Evolutionary conservation across 2,888 invertebrate species (phyloP).

Genomic region (Watsonalla binaria): DNA sequence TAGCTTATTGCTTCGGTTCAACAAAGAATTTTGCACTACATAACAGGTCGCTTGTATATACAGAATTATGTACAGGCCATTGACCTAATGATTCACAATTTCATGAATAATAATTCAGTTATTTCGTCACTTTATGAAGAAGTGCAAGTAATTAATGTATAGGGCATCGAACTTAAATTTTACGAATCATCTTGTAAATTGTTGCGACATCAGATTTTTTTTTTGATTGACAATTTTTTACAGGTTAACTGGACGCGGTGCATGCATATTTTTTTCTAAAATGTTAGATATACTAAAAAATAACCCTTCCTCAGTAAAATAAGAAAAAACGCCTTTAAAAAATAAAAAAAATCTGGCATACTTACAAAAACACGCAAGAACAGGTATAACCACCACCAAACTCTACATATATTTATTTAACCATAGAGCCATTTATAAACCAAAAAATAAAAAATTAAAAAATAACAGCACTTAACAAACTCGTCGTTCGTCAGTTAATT

Average conservation of each 20-base stretch:
- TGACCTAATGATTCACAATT: background rate
- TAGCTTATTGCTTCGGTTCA: too few relatives aligned
- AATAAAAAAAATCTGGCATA: too few relatives aligned
- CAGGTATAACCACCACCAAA: background rate
- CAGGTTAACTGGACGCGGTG: too few relatives aligned
- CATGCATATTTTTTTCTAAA: too few relatives aligned
- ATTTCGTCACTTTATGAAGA: background rate
- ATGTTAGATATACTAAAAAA: too few relatives aligned
- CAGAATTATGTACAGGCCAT: background rate
- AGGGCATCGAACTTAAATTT: background rate
- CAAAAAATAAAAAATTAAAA: conserved; percentile 6
- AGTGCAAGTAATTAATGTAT: background rate
- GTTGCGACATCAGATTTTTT: too few relatives aligned
- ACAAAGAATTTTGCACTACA: background rate
- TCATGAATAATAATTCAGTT: background rate
- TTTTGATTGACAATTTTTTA: too few relatives aligned
- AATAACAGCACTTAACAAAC: conserved; percentile 12
- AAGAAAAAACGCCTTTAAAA: background rate
- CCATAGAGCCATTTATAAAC: conserved; percentile 1
- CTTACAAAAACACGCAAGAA: background rate
- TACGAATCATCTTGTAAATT: background rate
- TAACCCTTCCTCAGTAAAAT: too few relatives aligned
- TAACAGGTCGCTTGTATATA: background rate
- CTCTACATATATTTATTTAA: conserved; percentile 1
- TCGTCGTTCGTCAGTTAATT: conserved; percentile 18